Percentiles rank a stretch among this genome's conserved stretches.
Conservation (phyloP, 2,797 vertebrate species). For the Silurus lanzhouensis region DNA sequence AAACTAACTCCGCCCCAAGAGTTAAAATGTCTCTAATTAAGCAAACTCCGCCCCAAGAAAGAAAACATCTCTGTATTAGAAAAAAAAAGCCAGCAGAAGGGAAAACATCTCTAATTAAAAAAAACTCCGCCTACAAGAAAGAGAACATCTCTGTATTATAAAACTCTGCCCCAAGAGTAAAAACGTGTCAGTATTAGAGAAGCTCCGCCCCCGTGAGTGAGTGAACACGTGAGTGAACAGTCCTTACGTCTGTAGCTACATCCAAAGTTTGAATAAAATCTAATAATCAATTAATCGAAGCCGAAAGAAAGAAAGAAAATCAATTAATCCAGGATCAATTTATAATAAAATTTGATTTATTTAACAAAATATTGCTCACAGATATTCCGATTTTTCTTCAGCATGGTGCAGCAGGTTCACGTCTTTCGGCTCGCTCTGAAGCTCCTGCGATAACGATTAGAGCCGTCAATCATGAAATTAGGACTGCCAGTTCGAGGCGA, state of each 20-base stretch:
- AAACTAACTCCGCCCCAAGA: no score
- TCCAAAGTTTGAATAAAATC: neutral
- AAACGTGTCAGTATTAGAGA: no score
- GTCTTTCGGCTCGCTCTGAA: neutral
- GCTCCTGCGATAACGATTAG: constrained; percentile 5
- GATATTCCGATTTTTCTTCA: neutral
- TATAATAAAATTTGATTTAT: neutral
- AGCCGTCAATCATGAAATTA: constrained; percentile 29
- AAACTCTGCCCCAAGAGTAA: no score
- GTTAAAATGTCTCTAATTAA: no score
- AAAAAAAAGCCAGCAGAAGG: no score
- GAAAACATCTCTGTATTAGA: no score
- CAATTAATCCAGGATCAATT: neutral
- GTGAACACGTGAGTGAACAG: neutral
- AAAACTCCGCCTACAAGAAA: no score
- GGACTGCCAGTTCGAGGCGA: constrained; percentile 13
- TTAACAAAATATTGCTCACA: neutral
- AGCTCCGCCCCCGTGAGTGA: no score
- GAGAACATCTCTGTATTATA: no score
- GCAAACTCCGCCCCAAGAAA: no score
- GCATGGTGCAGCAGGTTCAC: neutral
- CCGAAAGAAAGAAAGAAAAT: no score
- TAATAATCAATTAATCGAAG: neutral
- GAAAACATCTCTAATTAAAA: no score
- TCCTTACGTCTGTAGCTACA: neutral